Percentiles rank a stretch among this genome's conserved stretches.
These are phyloP conservation scores for Misgurnus anguillicaudatus DNA, from an alignment of 2,113 vertebrate species.

Conservation along the genomic window DNA sequence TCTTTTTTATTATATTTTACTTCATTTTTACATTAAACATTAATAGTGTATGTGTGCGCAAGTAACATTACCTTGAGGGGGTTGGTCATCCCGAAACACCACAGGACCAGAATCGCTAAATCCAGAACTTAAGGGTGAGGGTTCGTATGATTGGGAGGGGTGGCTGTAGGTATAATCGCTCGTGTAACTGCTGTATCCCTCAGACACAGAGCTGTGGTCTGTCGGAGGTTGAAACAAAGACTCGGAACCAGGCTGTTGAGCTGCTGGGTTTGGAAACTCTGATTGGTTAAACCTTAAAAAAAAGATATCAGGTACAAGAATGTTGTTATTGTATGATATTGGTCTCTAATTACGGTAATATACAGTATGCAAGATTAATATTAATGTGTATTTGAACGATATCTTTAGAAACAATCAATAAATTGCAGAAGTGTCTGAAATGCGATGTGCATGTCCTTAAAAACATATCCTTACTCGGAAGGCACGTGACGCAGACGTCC, in stretches of 20 bases:
- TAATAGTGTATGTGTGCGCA: neutral
- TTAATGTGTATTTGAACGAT: too few species aligned
- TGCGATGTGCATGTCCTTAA: neutral
- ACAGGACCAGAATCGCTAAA: conserved; percentile 80
- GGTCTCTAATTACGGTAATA: too few species aligned
- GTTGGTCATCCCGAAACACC: conserved; percentile 57
- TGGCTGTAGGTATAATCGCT: conserved; percentile 68
- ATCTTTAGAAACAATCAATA: too few species aligned
- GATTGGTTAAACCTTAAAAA: conserved; percentile 70
- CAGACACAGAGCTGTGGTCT: conserved; percentile 53
- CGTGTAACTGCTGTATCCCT: conserved; percentile 67
- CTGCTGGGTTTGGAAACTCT: conserved; percentile 60
- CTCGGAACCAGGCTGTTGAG: conserved; percentile 49
- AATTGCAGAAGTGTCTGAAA: neutral
- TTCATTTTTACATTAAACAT: too few species aligned
- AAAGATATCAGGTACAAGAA: conserved; percentile 22
- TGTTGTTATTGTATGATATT: neutral
- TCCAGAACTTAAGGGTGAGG: conserved; percentile 52
- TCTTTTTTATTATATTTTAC: too few species aligned
- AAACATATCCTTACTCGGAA: conserved; percentile 68
- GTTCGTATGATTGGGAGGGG: conserved; percentile 48
- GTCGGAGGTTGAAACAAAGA: conserved; percentile 52
- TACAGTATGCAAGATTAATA: neutral
- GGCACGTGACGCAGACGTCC: conserved; percentile 59
- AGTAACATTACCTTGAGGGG: conserved; percentile 36